Evolutionary conservation across 64 coral and sea anemone genomes (phyloP).

Genomic region (Montipora sp.): DNA sequence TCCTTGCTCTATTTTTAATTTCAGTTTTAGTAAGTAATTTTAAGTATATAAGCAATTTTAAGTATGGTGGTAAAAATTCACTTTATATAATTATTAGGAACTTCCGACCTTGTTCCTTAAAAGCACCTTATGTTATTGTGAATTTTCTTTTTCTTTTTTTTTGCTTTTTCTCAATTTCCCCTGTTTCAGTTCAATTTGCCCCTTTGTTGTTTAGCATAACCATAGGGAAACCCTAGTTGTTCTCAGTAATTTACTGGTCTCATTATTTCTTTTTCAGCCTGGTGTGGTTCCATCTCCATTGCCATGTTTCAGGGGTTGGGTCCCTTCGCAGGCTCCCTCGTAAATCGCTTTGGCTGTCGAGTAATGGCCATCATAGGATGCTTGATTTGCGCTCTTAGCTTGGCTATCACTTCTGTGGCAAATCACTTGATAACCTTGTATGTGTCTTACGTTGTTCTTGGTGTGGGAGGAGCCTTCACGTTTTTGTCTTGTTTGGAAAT

Average conservation of each 20-base stretch:
- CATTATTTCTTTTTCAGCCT: constrained; percentile 24
- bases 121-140: too few relatives aligned
- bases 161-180: too few relatives aligned
- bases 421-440: constrained; percentile 11
- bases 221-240: background rate
- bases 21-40: too few relatives aligned
- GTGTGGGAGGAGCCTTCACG: constrained; percentile 17
- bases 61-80: too few relatives aligned
- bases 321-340: constrained; percentile 21
- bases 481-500: constrained; percentile 39
- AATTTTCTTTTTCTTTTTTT: background rate
- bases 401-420: constrained; percentile 23
- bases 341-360: constrained; percentile 53
- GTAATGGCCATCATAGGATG: constrained; percentile 21
- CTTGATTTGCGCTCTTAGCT: constrained; percentile 20
- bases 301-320: constrained; percentile 3
- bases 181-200: too few relatives aligned
- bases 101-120: too few relatives aligned
- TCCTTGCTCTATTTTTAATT: background rate
- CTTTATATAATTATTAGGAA: too few relatives aligned
- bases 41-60: too few relatives aligned
- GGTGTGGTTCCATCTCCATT: constrained; percentile 57
- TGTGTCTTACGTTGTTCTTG: constrained; percentile 17
- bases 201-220: too few relatives aligned
- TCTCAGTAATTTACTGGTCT: background rate